Percentiles rank a stretch among this genome's conserved stretches.
These are phyloP conservation scores for Brotula barbata DNA, from an alignment of 2,797 vertebrate species.

Conservation along the genomic window DNA sequence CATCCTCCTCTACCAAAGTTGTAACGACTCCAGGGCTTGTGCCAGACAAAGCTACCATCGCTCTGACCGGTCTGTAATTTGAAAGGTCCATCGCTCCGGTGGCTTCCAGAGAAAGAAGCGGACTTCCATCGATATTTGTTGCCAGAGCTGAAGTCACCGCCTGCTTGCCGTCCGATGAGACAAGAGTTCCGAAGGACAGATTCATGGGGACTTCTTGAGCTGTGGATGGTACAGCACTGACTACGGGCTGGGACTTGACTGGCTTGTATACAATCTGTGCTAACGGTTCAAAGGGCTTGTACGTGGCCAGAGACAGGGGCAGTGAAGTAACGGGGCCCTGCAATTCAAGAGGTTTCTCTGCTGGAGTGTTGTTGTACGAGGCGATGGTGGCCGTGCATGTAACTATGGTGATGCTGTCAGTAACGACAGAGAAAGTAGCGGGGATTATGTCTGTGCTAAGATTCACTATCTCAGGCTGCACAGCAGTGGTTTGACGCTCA, in stretches of 20 bases:
- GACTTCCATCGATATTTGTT: conserved; percentile 78
- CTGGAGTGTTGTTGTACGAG: conserved; percentile 78
- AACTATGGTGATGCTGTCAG: conserved; percentile 83
- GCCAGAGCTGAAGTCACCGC: conserved; percentile 73
- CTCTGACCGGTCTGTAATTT: conserved; percentile 88
- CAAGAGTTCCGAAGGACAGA: conserved; percentile 84
- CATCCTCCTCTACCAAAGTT: conserved; percentile 91
- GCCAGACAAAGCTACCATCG: conserved; percentile 87
- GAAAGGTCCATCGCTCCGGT: conserved; percentile 91
- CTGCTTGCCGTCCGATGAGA: conserved; percentile 76
- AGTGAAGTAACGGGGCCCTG: conserved; percentile 79
- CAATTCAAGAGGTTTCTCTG: conserved; percentile 86
- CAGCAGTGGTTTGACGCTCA: conserved; percentile 86
- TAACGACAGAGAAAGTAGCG: conserved; percentile 79
- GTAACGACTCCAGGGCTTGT: conserved; percentile 85
- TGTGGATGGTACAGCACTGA: conserved; percentile 43
- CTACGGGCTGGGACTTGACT: conserved; percentile 71
- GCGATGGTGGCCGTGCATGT: conserved; percentile 86
- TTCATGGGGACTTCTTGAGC: conserved; percentile 87
- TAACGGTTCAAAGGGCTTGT: conserved; percentile 85
- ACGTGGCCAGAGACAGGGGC: conserved; percentile 87
- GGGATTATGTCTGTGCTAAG: conserved; percentile 85
- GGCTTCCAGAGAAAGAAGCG: conserved; percentile 77
- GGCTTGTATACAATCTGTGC: conserved; percentile 83
- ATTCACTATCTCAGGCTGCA: conserved; percentile 93